Base-by-base conservation (phyloP, 53 echinoderm and acorn worm species). In the Zoroaster sp. region DNA sequence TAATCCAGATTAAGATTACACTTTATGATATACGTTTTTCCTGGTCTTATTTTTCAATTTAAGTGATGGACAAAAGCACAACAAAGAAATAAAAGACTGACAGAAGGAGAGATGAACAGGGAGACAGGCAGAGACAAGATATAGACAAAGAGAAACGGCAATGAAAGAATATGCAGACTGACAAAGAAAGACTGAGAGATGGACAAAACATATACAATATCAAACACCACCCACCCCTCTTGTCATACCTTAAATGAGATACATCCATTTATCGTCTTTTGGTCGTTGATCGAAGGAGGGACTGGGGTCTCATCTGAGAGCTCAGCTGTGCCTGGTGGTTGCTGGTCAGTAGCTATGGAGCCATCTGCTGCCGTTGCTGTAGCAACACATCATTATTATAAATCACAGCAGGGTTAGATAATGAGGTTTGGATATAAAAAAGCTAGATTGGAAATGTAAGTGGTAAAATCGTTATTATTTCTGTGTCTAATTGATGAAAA, bases 261-360 rank as follows among this genome's bases (percentile, higher is more conserved):
- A 4, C 54, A 71, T 41, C 94, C 96, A 21, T 83, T 73, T 31
- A 94, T 92, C 32, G 75, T 69, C 42, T 80, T 86, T 34, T 88
- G 86, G 33, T 86, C 77, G n/a, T 75, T 87, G 21, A 95, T 94
- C 23, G 97, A 81, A 4, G 97, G 97, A 20, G 97, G 97, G 15
- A 91, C 89, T 1, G 97, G 97, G 3, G 94, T 91, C 37, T 85
- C 54, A 35, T 90, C 86, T 41, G 63, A 25, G 9, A 68, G 43
- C 15, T 82, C 82, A 3, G 71, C 85, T 17, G 71, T 85, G 71
- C 35, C 52, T 12, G 85, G 33, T 31, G 42, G 44, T 11, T 67
- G 85, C 36, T 71, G 72, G 47, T 85, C 85, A 13, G 85, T 70
- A 47, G 38, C 45, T 71, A 85, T 14, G 49, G 52, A 47, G 33